Evolutionary conservation across 1,140 invertebrate species (phyloP).

Genomic region (Riptortus pedestris): DNA sequence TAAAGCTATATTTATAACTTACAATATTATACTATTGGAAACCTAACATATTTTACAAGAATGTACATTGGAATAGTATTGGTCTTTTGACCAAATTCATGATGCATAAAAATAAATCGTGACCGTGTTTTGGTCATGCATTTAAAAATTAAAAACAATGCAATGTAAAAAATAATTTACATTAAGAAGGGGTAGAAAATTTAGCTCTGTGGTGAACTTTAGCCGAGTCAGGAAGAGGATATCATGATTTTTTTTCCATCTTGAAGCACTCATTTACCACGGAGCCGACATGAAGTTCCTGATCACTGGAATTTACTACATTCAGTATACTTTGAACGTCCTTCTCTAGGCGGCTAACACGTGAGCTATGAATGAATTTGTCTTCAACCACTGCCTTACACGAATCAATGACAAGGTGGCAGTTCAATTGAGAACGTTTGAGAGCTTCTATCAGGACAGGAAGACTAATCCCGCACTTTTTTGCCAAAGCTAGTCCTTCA

Average conservation of each 20-base stretch:
- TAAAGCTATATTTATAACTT: too few species aligned
- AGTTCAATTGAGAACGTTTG: constrained; percentile 69
- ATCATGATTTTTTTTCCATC: constrained; percentile 84
- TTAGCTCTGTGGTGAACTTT: constrained; percentile 87
- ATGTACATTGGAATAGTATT: too few species aligned
- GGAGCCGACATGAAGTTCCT: constrained; percentile 79
- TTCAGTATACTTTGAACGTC: constrained; percentile 77
- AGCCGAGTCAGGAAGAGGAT: constrained; percentile 81
- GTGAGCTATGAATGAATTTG: constrained; percentile 64
- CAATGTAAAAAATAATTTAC: too few species aligned
- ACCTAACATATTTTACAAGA: too few species aligned
- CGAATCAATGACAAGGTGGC: constrained; percentile 72
- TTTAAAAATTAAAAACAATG: too few species aligned
- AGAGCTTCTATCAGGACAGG: constrained; percentile 85
- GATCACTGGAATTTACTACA: constrained; percentile 78
- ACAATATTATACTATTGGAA: too few species aligned
- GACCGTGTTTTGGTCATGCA: too few species aligned
- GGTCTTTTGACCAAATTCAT: too few species aligned
- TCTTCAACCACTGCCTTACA: constrained; percentile 74
- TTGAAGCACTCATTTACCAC: constrained; percentile 93
- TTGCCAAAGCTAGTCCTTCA: constrained; percentile 85
- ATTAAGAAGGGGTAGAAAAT: too few species aligned
- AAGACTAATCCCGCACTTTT: constrained; percentile 77
- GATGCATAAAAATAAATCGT: too few species aligned
- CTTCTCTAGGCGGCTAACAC: constrained; percentile 87